These are phyloP conservation scores for Lasioglossum villosulum DNA, from an alignment of 2,888 invertebrate species.

Conservation along the genomic window DNA sequence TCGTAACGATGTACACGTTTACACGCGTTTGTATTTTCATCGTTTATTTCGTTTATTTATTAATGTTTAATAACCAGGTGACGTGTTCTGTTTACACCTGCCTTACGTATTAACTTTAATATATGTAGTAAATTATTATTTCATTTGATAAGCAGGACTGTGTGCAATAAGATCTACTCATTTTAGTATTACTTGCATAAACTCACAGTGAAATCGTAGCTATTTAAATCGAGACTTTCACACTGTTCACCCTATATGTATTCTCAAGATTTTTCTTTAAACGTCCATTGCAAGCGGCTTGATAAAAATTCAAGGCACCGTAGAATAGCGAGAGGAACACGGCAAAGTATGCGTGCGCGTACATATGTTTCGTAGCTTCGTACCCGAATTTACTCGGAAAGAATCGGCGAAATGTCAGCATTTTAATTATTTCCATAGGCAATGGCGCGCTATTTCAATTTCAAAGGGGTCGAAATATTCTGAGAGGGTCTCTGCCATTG, in stretches of 20 bases:
- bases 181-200: no score
- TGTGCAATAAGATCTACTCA: no score
- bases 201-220: no score
- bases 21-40: background rate
- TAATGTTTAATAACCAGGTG: no score
- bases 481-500: slow-evolving; percentile 3
- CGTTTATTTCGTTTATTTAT: background rate
- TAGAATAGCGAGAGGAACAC: background rate
- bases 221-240: background rate
- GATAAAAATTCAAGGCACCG: background rate
- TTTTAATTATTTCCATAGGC: slow-evolving; percentile 27
- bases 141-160: no score
- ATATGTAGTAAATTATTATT: no score
- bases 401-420: background rate
- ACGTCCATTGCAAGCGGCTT: background rate
- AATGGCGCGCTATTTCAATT: slow-evolving; percentile 12
- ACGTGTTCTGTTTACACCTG: background rate
- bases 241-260: background rate
- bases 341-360: background rate
- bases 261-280: background rate
- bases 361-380: background rate
- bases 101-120: no score
- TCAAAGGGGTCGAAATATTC: slow-evolving; percentile 31
- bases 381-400: background rate
- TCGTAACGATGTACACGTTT: background rate